A percentile compares a stretch with the other conserved stretches of the same genome.
These are phyloP conservation scores for Tineola bisselliella DNA, from an alignment of 2,888 invertebrate genomes.

Conservation along the genomic window DNA sequence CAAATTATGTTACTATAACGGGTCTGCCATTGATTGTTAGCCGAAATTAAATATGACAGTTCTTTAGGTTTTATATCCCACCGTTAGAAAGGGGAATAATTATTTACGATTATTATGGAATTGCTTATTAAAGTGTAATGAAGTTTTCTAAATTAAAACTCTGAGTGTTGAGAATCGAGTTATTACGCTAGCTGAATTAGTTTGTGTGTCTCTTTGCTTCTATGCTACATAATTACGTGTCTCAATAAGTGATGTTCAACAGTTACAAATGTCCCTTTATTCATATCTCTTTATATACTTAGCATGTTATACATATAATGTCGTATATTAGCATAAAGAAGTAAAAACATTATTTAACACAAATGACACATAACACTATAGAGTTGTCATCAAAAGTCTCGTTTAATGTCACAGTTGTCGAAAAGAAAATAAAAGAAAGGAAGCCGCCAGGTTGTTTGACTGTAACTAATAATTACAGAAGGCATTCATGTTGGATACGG, in stretches of 20 bases:
- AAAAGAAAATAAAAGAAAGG: constrained; percentile 13
- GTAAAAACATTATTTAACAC: not conserved
- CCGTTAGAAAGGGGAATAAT: not conserved
- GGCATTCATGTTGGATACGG: not conserved
- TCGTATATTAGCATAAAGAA: too few species aligned
- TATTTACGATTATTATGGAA: not conserved
- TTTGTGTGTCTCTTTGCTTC: too few species aligned
- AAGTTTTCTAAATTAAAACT: too few species aligned
- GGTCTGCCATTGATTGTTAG: constrained; percentile 1
- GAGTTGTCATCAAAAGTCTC: constrained; percentile 13
- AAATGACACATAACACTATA: not conserved
- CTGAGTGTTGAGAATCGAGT: too few species aligned
- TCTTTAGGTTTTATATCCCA: not conserved
- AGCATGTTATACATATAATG: too few species aligned
- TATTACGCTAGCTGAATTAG: too few species aligned
- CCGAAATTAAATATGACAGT: constrained; percentile 1
- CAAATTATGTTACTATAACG: constrained; percentile 13
- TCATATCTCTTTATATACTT: too few species aligned
- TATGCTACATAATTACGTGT: too few species aligned
- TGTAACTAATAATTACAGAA: constrained; percentile 6
- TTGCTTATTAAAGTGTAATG: too few species aligned
- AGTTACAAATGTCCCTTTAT: too few species aligned
- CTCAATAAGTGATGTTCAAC: too few species aligned
- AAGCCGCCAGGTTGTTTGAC: constrained; percentile 2
- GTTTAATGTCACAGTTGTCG: constrained; percentile 8